Base-by-base conservation (phyloP, 2,888 invertebrate species). In the Chrysopilus asiliformis region DNA sequence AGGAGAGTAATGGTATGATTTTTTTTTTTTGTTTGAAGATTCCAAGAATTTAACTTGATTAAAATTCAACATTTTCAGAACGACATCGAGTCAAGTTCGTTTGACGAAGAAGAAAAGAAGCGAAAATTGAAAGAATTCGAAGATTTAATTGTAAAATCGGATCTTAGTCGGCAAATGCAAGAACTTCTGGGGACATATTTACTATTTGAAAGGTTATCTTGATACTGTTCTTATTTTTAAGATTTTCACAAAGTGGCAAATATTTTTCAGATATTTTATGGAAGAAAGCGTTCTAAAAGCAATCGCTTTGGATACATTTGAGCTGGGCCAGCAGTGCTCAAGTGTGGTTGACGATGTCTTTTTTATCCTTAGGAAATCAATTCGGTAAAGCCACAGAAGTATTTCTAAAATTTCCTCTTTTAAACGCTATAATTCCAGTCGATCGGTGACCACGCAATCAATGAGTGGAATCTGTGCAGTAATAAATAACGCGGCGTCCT, bases 321-420 rank as follows among this genome's bases (percentile, higher is more conserved):
- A 83, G 47, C 64, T 70, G n/a, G 78, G 77, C 4, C 75, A 75
- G 40, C 72, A 79, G 46, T 80, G 80, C 2, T 91, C 93, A 3
- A 93, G 89, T 47, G 80, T 98, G 69, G 85, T 97, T 0, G 98
- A 98, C 59, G 97, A 98, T 62, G 84, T 94, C 1, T 97, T 97
- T 65, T 98, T 90, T 59, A 91, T 98, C 46, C 77, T 95, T 3
- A 80, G 91, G 51, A 97, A 97, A 66, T 90, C 93, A 50, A 83
- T 95, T 34, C 72, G 83, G 85, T 78, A 56, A 45, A 8, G 13
- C 12, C 32, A 17, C 20, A 28, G 24, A 29, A 29, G 12, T 16
- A 8, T 18, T 16, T 17, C 16, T 14, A 29, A 27, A 29, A 9
- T 29, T 7, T 29, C 16, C 15, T 6, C 15, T 32, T 16, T 36